phyloP scores from a whole-genome alignment of 2,888 invertebrate genomes.

The Stomorhina lunata region DNA sequence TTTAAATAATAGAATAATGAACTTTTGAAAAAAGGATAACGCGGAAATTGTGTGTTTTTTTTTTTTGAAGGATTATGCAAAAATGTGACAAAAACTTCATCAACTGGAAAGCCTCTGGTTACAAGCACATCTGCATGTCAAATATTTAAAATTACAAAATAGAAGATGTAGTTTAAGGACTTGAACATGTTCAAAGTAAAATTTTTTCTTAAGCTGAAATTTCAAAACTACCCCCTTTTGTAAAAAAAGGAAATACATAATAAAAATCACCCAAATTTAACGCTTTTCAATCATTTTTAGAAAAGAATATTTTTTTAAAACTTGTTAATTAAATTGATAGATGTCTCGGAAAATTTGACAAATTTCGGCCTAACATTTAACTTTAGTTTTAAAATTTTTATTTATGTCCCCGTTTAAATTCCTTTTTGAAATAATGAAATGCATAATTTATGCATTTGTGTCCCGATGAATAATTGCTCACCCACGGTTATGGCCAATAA shows the following conservation, averaged over 20 bases:
- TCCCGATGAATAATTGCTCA: conserved; percentile 70
- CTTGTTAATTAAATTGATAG: conserved; percentile 57
- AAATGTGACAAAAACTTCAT: conserved; percentile 44
- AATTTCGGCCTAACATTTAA: conserved; percentile 41
- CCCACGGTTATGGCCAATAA: conserved; percentile 72
- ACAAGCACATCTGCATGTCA: conserved; percentile 60
- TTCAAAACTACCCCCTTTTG: no score
- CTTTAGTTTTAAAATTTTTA: neutral
- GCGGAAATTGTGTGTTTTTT: neutral
- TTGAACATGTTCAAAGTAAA: no score
- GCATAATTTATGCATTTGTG: conserved; percentile 38
- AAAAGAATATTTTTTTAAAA: conserved; percentile 24
- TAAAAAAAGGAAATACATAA: neutral
- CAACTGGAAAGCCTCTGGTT: neutral
- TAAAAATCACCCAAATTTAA: conserved; percentile 41
- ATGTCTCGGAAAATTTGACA: conserved; percentile 60
- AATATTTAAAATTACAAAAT: conserved; percentile 39
- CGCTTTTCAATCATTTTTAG: conserved; percentile 59
- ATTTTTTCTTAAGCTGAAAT: no score
- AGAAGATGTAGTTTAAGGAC: neutral
- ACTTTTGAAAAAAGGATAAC: conserved; percentile 23
- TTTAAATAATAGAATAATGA: conserved; percentile 25
- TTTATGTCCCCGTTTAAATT: neutral
- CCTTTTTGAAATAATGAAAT: neutral
- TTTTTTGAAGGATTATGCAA: conserved; percentile 53